These are phyloP conservation scores for Mechanitis messenoides DNA, from an alignment of 2,888 invertebrate genomes.

Conservation along the genomic window DNA sequence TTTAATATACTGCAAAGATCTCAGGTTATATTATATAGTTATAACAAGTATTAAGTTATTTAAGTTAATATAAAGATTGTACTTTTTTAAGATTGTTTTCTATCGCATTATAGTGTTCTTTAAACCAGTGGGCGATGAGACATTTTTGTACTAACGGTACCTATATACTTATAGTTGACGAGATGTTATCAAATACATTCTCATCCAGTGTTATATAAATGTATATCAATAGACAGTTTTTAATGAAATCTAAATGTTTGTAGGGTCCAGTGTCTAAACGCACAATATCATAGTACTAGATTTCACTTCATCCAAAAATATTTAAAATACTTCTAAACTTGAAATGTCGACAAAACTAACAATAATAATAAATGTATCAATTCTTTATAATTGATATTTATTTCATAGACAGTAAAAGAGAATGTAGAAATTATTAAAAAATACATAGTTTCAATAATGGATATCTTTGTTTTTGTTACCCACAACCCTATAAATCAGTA, in stretches of 20 bases:
- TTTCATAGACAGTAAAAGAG: constrained; percentile 72
- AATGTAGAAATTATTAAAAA: constrained; percentile 73
- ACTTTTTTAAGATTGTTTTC: constrained; percentile 73
- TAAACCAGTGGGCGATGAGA: constrained; percentile 56
- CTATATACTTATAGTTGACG: constrained; percentile 47
- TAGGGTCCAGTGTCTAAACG: constrained; percentile 76
- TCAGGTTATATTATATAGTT: constrained; percentile 75
- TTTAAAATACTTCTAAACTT: constrained; percentile 65
- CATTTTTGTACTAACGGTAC: constrained; percentile 54
- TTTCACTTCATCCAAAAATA: constrained; percentile 66
- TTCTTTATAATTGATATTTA: constrained; percentile 75
- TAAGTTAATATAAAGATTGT: constrained; percentile 74
- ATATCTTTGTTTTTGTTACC: constrained; percentile 49
- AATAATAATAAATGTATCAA: constrained; percentile 71
- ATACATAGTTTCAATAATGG: constrained; percentile 74
- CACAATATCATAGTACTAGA: constrained; percentile 75
- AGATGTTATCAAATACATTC: constrained; percentile 61
- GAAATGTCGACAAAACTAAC: constrained; percentile 71
- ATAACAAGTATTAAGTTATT: constrained; percentile 77
- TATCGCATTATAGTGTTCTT: constrained; percentile 50
- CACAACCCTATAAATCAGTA: constrained; percentile 29
- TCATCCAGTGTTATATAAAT: constrained; percentile 71
- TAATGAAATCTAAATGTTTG: constrained; percentile 73
- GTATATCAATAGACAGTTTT: constrained; percentile 72
- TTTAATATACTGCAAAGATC: constrained; percentile 66